Evolutionary conservation across 2,113 vertebrate genomes (phyloP).

Genomic region (Daubentonia madagascariensis): DNA sequence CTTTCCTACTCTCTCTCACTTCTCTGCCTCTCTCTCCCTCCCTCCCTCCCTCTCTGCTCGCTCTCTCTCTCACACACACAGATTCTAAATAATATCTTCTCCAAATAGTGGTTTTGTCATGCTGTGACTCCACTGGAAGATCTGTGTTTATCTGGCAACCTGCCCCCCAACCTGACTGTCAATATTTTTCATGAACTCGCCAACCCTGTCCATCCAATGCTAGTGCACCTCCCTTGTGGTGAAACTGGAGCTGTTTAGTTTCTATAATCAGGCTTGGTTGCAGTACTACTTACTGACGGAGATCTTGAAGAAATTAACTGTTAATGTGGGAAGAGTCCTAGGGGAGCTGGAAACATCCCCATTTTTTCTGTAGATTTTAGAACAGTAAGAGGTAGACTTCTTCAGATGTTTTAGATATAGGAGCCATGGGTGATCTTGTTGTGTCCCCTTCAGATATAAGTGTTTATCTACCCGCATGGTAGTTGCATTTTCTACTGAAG

Average conservation of each 20-base stretch:
- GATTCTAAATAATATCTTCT: background rate
- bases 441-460: background rate
- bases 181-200: background rate
- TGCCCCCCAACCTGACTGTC: no score
- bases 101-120: background rate
- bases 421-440: background rate
- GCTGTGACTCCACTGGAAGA: background rate
- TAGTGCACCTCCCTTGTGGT: no score
- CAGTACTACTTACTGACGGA: background rate
- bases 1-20: background rate
- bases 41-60: no score
- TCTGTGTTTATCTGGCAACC: background rate
- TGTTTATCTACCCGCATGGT: background rate
- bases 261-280: background rate
- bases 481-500: background rate
- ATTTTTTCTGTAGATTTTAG: background rate
- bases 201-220: background rate
- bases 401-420: background rate
- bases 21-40: fast-evolving
- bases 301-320: background rate
- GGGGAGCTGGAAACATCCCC: background rate
- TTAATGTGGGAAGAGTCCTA: background rate
- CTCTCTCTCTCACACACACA: background rate
- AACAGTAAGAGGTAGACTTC: background rate
- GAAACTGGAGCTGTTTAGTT: background rate